Percentiles rank a stretch among this genome's conserved stretches.
Conservation (phyloP, 2,113 vertebrate species). For the Microcebus murinus region DNA sequence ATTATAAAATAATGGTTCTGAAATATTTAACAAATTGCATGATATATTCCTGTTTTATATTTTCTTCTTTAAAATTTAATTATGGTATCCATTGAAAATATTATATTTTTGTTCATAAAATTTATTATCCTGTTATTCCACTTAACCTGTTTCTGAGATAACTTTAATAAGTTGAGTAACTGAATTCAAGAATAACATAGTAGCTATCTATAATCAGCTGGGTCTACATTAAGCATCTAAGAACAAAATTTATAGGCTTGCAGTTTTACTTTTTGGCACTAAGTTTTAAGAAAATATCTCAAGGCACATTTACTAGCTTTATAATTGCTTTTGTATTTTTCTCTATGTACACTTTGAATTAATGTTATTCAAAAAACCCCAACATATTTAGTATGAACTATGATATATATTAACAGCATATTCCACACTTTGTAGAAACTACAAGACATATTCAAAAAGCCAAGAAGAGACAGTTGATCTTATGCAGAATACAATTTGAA, state of each 20-base stretch:
- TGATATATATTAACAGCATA: background rate
- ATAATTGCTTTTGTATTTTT: background rate
- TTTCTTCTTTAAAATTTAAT: background rate
- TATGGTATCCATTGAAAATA: background rate
- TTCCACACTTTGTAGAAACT: background rate
- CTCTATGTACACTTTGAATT: background rate
- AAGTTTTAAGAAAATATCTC: background rate
- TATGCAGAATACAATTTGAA: background rate
- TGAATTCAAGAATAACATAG: background rate
- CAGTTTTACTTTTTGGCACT: background rate
- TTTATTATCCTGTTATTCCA: background rate
- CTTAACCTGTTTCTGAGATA: background rate
- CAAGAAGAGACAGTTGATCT: background rate
- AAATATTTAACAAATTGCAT: background rate
- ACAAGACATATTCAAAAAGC: background rate
- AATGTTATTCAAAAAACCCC: background rate
- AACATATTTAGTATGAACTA: background rate
- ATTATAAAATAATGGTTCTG: background rate
- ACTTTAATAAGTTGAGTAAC: background rate
- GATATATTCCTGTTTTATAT: background rate
- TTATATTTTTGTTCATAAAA: background rate
- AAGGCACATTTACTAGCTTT: background rate
- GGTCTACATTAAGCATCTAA: background rate
- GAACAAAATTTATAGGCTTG: background rate
- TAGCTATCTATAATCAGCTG: background rate